phyloP scores from a whole-genome alignment of 2,797 vertebrate genomes.

The Leucoraja ocellata region DNA sequence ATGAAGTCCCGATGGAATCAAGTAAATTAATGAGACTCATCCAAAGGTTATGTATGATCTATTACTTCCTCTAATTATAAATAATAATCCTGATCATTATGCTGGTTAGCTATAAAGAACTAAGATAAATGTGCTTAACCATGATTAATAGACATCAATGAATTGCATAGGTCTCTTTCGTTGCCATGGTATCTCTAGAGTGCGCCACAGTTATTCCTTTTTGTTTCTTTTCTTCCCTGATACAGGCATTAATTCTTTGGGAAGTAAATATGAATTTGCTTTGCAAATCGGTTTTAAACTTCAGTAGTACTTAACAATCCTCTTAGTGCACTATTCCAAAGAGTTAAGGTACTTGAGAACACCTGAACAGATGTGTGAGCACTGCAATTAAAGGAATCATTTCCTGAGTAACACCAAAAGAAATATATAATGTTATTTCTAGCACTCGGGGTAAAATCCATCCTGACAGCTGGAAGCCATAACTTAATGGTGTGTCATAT shows the following conservation, averaged over 20 bases:
- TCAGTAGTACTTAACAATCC: neutral
- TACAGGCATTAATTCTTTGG: conserved; percentile 17
- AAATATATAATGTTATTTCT: conserved; percentile 12
- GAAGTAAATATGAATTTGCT: conserved; percentile 34
- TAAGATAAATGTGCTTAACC: conserved; percentile 87
- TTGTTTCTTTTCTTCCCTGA: conserved; percentile 44
- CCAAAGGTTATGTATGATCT: conserved; percentile 90
- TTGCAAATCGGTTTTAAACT: conserved; percentile 22
- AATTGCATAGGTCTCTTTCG: conserved; percentile 59
- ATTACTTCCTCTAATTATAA: conserved; percentile 99
- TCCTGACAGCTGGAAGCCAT: conserved; percentile 24
- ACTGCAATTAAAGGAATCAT: conserved; percentile 33
- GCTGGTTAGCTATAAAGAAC: conserved; percentile 88
- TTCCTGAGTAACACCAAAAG: neutral
- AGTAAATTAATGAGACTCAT: conserved; percentile 97
- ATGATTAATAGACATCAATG: conserved; percentile 80
- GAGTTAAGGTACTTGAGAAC: conserved; percentile 27
- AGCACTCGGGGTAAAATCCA: conserved; percentile 5
- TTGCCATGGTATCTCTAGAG: conserved; percentile 58
- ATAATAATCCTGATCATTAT: conserved; percentile 99
- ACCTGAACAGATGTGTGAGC: neutral
- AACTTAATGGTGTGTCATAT: conserved; percentile 19
- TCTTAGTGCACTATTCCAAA: neutral
- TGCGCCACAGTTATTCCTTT: conserved; percentile 46
- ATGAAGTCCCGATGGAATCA: conserved; percentile 74